phyloP scores from a whole-genome alignment of 1,140 invertebrate genomes.

The Brachionus sp. region DNA sequence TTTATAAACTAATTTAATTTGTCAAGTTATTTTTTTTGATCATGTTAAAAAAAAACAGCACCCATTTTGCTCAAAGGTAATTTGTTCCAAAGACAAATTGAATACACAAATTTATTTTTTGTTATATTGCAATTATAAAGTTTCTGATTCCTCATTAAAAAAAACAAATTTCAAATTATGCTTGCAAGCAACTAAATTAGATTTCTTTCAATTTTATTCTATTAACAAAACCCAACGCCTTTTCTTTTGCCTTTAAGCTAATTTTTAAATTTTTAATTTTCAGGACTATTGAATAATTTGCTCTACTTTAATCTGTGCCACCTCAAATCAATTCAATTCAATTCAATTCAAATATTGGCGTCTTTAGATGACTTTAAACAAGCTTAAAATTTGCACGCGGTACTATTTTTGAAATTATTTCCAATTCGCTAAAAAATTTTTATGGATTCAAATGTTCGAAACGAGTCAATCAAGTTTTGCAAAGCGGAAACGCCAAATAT shows the following conservation, averaged over 20 bases:
- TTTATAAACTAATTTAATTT: not conserved
- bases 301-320: not conserved
- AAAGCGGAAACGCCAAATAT: not conserved
- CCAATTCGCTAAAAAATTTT: not conserved
- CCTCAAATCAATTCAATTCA: not conserved
- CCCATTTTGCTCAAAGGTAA: not conserved
- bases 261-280: not conserved
- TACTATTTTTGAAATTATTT: not conserved
- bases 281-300: not conserved
- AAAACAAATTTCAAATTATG: constrained; percentile 16
- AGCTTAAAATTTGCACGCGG: not conserved
- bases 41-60: not conserved
- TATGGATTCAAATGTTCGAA: constrained; percentile 1
- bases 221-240: not conserved
- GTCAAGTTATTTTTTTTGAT: not conserved
- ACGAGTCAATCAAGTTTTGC: not conserved
- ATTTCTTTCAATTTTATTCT: not conserved
- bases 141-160: constrained; percentile 6
- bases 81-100: constrained; percentile 16
- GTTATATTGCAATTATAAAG: constrained; percentile 22
- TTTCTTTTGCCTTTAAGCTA: not conserved
- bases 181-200: not conserved
- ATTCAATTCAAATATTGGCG: not conserved
- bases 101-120: constrained; percentile 4
- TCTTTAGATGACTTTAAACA: not conserved